These are phyloP conservation scores for Acromyrmex charruanus DNA, from an alignment of 1,140 invertebrate species.

Conservation along the genomic window DNA sequence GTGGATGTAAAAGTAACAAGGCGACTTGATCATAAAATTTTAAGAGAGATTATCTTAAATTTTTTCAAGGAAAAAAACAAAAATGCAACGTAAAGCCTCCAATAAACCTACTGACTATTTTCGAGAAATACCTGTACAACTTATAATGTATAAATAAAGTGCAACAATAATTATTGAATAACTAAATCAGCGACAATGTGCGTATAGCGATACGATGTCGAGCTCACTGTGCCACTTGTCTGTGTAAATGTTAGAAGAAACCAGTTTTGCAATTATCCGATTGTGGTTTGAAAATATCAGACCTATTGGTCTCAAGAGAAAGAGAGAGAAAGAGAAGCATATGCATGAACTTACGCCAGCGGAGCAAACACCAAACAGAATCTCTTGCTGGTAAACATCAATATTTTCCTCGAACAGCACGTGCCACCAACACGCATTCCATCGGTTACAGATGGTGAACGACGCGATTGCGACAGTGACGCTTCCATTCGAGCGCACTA, in stretches of 20 bases:
- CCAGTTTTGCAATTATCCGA: slow-evolving; percentile 45
- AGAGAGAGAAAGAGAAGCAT: not conserved
- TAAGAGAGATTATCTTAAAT: not conserved
- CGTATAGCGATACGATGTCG: not conserved
- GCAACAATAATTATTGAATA: not conserved
- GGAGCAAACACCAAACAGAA: slow-evolving; percentile 26
- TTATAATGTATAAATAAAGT: not conserved
- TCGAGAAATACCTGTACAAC: not conserved
- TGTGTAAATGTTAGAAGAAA: slow-evolving; percentile 29
- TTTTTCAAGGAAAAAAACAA: not conserved
- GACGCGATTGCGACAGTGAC: slow-evolving; percentile 60
- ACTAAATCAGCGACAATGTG: not conserved
- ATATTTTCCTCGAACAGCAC: slow-evolving; percentile 71
- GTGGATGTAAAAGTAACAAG: slow-evolving; percentile 25
- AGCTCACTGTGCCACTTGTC: not conserved
- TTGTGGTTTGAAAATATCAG: slow-evolving; percentile 13
- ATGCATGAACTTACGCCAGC: not conserved
- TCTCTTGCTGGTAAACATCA: slow-evolving; percentile 44
- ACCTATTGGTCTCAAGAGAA: not conserved
- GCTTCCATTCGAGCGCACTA: slow-evolving; percentile 33
- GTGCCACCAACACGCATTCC: slow-evolving; percentile 78
- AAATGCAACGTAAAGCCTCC: not conserved
- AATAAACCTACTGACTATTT: not conserved
- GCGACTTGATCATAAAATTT: slow-evolving; percentile 17
- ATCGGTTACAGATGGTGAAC: slow-evolving; percentile 78